Percentiles rank a stretch among this genome's conserved stretches.
Conservation (phyloP, 2,113 vertebrate species). For the Australoheros scitulus region DNA sequence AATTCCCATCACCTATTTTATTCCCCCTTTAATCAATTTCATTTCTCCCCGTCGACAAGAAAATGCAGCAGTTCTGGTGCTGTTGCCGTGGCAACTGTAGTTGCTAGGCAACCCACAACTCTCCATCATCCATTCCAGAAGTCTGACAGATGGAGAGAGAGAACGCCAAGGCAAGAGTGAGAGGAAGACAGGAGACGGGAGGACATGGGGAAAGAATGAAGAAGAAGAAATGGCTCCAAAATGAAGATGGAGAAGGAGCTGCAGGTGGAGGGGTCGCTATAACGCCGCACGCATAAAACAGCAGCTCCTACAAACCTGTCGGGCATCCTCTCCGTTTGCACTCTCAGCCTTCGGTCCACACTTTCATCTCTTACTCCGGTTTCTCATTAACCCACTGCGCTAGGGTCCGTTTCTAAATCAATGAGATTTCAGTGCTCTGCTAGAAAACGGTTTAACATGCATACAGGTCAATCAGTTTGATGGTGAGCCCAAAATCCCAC, state of each 20-base stretch:
- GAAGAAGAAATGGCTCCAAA: background rate
- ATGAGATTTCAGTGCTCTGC: background rate
- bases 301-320: background rate
- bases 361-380: background rate
- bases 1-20: constrained; percentile 68
- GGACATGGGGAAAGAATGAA: constrained; percentile 14
- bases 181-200: constrained; percentile 14
- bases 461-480: background rate
- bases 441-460: background rate
- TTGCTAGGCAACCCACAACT: constrained; percentile 84
- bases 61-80: constrained; percentile 72
- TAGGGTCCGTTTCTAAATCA: background rate
- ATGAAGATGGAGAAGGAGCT: constrained; percentile 14
- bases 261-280: background rate
- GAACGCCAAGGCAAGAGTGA: constrained; percentile 54
- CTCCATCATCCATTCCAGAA: constrained; percentile 84
- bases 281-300: constrained; percentile 34
- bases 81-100: constrained; percentile 79
- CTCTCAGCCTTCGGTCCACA: background rate
- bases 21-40: constrained; percentile 80
- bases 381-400: background rate
- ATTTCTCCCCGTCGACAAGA: constrained; percentile 76
- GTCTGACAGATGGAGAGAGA: constrained; percentile 81
- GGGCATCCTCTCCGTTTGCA: background rate
- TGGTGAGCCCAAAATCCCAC: background rate